Evolutionary conservation across 2,113 vertebrate genomes (phyloP).

Genomic region (Ancistrus triradiatus): DNA sequence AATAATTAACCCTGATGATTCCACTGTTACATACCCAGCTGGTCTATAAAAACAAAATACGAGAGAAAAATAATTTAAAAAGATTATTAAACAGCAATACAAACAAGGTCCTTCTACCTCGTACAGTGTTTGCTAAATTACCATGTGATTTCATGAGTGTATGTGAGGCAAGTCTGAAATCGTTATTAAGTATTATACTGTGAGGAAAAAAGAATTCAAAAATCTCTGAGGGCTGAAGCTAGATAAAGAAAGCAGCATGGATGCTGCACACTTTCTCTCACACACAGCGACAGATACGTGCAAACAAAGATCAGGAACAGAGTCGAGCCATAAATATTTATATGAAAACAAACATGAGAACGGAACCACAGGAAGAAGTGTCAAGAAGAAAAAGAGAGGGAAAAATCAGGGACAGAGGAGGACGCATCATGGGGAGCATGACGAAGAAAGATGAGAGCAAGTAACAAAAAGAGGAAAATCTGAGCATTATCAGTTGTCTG

Average conservation of each 20-base stretch:
- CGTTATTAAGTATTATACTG: conserved; percentile 24
- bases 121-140: background rate
- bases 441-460: conserved; percentile 12
- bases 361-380: conserved; percentile 19
- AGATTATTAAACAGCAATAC: no score
- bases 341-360: conserved; percentile 31
- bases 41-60: no score
- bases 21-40: no score
- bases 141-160: conserved; percentile 6
- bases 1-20: no score
- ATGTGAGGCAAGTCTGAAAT: background rate
- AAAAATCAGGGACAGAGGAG: conserved; percentile 21
- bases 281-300: conserved; percentile 1
- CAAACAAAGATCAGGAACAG: conserved; percentile 20
- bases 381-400: conserved; percentile 22
- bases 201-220: conserved; percentile 21
- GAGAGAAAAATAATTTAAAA: no score
- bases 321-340: conserved; percentile 39
- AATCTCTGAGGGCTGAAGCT: conserved; percentile 24
- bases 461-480: background rate
- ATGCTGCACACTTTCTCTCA: conserved; percentile 3
- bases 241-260: conserved; percentile 37
- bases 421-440: conserved; percentile 15
- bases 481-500: conserved; percentile 14
- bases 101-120: no score